These are phyloP conservation scores for Xylocopa sonorina DNA, from an alignment of 1,140 invertebrate genomes.

Conservation along the genomic window DNA sequence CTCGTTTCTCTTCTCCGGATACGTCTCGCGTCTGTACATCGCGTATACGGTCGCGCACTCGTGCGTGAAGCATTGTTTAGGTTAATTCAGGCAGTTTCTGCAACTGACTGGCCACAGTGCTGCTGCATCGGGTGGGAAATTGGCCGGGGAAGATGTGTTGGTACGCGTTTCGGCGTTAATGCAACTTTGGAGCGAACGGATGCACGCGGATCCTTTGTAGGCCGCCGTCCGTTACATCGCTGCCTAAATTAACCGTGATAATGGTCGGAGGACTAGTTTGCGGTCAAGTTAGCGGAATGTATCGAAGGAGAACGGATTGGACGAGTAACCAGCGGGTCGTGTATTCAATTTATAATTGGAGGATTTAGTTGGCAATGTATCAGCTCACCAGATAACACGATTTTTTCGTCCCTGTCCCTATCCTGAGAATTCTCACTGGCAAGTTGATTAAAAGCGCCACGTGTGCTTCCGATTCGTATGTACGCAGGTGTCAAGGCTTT, in stretches of 20 bases:
- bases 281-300: neutral
- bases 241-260: conserved; percentile 34
- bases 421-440: conserved; percentile 73
- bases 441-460: conserved; percentile 82
- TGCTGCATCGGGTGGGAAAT: conserved; percentile 32
- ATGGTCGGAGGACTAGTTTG: neutral
- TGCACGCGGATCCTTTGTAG: conserved; percentile 10
- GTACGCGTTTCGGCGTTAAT: conserved; percentile 18
- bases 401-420: conserved; percentile 34
- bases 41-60: neutral
- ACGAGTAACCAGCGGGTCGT: neutral
- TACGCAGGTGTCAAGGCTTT: conserved; percentile 84
- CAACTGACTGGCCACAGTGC: neutral
- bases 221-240: neutral
- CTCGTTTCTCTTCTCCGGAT: conserved; percentile 1
- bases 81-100: conserved; percentile 36
- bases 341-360: too few relatives aligned
- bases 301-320: neutral
- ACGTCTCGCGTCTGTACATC: neutral
- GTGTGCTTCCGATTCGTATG: conserved; percentile 84
- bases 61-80: conserved; percentile 28
- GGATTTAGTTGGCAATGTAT: neutral
- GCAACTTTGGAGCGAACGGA: conserved; percentile 24
- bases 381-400: conserved; percentile 69
- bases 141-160: conserved; percentile 29